phyloP scores from a whole-genome alignment of 2,888 invertebrate genomes.

The Ditylenchus weischeri region DNA sequence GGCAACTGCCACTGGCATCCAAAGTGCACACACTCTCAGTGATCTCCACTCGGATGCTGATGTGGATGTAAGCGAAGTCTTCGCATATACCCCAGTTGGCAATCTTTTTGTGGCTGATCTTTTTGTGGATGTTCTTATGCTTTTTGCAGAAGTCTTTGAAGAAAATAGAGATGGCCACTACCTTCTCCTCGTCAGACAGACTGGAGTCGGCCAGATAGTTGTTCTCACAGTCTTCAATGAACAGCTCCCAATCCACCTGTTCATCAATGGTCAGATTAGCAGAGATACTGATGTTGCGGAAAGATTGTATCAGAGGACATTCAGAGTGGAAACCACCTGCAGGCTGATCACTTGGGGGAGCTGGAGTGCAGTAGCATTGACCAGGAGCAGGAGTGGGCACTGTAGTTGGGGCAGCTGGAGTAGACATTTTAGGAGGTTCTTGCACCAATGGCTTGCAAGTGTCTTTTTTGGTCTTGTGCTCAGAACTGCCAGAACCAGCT shows the following conservation, averaged over 20 bases:
- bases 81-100: not conserved
- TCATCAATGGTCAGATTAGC: not conserved
- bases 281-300: not conserved
- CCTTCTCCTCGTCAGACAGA: not conserved
- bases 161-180: not conserved
- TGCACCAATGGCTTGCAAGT: too few relatives aligned
- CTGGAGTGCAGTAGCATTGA: too few relatives aligned
- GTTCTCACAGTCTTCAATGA: not conserved
- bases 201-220: not conserved
- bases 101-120: not conserved
- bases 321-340: too few relatives aligned
- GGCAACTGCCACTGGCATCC: slow-evolving; percentile 3
- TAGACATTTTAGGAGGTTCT: too few relatives aligned
- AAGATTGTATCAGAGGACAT: not conserved
- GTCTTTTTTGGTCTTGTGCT: too few relatives aligned
- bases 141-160: not conserved
- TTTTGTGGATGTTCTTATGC: not conserved
- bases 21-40: not conserved
- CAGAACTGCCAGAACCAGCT: too few relatives aligned
- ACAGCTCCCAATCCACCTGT: not conserved
- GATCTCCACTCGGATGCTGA: not conserved
- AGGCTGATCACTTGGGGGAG: too few relatives aligned
- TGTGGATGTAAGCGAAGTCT: not conserved
- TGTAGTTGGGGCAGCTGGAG: too few relatives aligned
- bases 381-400: too few relatives aligned